Conservation (phyloP, 2,888 invertebrate species). For the Epistrophe grossulariae region DNA sequence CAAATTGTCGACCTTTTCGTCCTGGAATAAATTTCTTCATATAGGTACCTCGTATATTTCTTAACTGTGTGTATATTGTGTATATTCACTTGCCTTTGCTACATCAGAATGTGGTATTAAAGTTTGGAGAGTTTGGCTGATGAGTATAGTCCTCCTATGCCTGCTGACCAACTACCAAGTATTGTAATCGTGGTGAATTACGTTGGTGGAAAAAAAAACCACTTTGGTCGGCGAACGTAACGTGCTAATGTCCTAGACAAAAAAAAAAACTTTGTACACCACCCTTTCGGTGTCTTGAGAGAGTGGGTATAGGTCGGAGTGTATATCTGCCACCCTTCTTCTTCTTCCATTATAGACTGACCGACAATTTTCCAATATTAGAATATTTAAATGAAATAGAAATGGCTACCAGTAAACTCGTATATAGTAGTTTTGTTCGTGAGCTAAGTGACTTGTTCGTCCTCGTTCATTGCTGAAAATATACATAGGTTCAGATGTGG, state of each 20-base stretch:
- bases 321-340: constrained; percentile 17
- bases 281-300: constrained; percentile 30
- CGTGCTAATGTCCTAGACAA: constrained; percentile 52
- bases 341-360: constrained; percentile 46
- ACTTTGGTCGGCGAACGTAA: constrained; percentile 1
- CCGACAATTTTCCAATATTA: constrained; percentile 78
- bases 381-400: constrained; percentile 78
- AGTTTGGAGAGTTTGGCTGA: constrained; percentile 37
- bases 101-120: constrained; percentile 46
- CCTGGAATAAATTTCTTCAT: constrained; percentile 69
- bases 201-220: constrained; percentile 19
- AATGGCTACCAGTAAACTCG: constrained; percentile 57
- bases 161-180: constrained; percentile 52
- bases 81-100: constrained; percentile 32
- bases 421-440: constrained; percentile 50
- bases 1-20: constrained; percentile 73
- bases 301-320: constrained; percentile 13
- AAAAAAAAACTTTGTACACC: constrained; percentile 9
- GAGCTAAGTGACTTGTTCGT: constrained; percentile 47
- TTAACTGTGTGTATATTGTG: not conserved
- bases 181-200: constrained; percentile 60
- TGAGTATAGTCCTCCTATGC: constrained; percentile 14
- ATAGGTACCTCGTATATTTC: not conserved
- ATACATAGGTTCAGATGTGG: constrained; percentile 80
- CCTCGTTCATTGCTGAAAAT: constrained; percentile 41